These are phyloP conservation scores for Sussaba pulchella DNA, from an alignment of 2,888 invertebrate species.

Conservation along the genomic window DNA sequence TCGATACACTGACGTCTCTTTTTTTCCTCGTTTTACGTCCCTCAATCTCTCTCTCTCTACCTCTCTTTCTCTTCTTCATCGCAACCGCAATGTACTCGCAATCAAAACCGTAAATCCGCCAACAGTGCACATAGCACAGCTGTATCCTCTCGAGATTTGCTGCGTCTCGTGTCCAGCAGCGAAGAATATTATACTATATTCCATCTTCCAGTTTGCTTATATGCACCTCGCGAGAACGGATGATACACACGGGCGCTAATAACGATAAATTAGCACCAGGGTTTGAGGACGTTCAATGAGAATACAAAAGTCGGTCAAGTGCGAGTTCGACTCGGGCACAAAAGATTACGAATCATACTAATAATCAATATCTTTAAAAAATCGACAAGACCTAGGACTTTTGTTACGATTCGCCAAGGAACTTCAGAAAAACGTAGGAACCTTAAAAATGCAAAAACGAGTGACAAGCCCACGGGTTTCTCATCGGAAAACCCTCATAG, in stretches of 20 bases:
- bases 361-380: no score
- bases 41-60: constrained; percentile 6
- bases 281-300: not conserved
- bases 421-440: no score
- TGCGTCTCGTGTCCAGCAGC: constrained; percentile 3
- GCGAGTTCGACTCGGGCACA: no score
- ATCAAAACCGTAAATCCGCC: constrained; percentile 80
- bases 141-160: constrained; percentile 53
- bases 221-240: constrained; percentile 13
- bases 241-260: constrained; percentile 27
- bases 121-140: constrained; percentile 46
- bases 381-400: no score
- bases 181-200: constrained; percentile 29
- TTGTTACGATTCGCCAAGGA: no score
- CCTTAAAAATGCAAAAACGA: no score
- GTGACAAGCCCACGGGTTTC: no score
- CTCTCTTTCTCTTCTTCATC: constrained; percentile 44
- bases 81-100: constrained; percentile 72
- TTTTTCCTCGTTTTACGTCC: no score
- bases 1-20: constrained; percentile 49
- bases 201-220: constrained; percentile 18
- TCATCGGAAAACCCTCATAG: no score
- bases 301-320: no score
- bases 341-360: no score
- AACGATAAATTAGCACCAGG: constrained; percentile 43